Conservation (phyloP, 2,113 vertebrate genomes). For the Sinocyclocheilus anophthalmus region DNA sequence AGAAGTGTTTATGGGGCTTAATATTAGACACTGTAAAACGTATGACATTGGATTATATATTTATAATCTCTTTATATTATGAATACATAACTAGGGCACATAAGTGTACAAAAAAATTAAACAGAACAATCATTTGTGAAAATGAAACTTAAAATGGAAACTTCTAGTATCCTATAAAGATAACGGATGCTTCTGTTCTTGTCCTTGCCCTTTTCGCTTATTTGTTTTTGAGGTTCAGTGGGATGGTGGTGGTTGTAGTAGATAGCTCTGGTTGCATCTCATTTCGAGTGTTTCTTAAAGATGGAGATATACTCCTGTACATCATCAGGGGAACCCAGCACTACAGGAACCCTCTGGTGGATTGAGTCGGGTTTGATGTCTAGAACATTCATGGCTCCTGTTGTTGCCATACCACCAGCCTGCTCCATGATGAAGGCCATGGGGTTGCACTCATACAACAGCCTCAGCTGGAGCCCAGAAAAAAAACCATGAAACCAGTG, state of each 20-base stretch:
- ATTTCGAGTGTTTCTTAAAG: constrained; percentile 84
- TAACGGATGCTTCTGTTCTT: not conserved
- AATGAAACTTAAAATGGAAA: not conserved
- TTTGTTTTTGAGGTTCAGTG: not conserved
- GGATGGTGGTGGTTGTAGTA: not conserved
- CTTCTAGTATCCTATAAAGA: not conserved
- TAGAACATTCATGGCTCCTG: constrained; percentile 82
- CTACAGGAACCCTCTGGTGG: constrained; percentile 90
- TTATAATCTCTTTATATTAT: not conserved
- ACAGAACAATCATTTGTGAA: not conserved
- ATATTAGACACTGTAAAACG: not conserved
- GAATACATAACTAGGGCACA: not conserved
- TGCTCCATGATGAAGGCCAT: constrained; percentile 88
- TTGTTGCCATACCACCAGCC: constrained; percentile 83
- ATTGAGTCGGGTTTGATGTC: constrained; percentile 89
- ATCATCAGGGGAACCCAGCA: constrained; percentile 92
- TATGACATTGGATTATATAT: not conserved
- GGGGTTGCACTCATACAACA: constrained; percentile 96
- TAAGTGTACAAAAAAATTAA: not conserved
- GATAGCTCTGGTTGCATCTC: constrained; percentile 47
- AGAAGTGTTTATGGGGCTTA: not conserved
- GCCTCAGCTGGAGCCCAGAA: constrained; percentile 79
- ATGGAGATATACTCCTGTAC: constrained; percentile 89
- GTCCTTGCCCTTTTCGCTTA: not conserved
- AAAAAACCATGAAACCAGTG: not conserved